Conservation (phyloP, 1,140 invertebrate species). For the Potamilus streckersoni region DNA sequence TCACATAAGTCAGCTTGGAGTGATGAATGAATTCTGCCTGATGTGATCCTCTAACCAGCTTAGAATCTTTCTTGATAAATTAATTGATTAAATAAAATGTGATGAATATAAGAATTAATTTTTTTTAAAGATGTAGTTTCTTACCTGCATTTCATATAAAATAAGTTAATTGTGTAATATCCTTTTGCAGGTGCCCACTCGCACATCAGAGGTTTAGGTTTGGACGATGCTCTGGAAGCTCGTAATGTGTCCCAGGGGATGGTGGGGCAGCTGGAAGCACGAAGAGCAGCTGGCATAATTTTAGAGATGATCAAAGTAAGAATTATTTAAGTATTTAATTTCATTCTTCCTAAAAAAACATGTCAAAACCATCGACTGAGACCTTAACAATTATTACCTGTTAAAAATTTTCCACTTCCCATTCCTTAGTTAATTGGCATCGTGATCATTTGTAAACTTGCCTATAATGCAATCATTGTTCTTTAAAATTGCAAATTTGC, state of each 20-base stretch:
- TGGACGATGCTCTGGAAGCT: conserved; percentile 94
- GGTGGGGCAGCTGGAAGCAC: conserved; percentile 94
- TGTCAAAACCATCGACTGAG: background rate
- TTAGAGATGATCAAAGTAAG: conserved; percentile 92
- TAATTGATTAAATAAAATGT: background rate
- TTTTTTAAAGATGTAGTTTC: background rate
- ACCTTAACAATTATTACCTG: background rate
- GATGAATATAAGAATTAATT: background rate
- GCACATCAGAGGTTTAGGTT: conserved; percentile 95
- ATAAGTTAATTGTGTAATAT: background rate
- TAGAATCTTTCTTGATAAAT: no score
- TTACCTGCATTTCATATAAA: background rate
- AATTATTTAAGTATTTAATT: background rate
- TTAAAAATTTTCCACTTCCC: no score
- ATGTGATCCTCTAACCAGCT: no score
- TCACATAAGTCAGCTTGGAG: no score
- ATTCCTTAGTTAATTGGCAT: no score
- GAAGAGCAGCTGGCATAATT: conserved; percentile 93
- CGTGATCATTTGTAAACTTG: no score
- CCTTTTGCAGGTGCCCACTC: conserved; percentile 85
- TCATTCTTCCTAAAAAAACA: background rate
- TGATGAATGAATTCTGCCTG: no score
- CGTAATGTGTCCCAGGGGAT: conserved; percentile 94
- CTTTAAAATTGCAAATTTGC: no score
- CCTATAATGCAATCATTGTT: no score